Conservation (phyloP, 2,888 invertebrate species). For the Cantharis rufa region DNA sequence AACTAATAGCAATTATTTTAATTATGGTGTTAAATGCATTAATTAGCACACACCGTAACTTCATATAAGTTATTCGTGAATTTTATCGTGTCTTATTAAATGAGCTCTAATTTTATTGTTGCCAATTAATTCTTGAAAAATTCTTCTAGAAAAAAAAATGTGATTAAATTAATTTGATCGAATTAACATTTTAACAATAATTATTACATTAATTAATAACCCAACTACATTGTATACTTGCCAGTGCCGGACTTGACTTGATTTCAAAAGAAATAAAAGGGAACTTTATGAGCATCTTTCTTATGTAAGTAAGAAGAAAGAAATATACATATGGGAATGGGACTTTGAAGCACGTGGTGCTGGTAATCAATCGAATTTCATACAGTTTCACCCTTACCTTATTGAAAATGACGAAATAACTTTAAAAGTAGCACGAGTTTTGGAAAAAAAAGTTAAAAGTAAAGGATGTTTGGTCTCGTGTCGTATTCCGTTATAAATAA, state of each 20-base stretch:
- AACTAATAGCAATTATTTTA: neutral
- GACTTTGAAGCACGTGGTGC: too few species aligned
- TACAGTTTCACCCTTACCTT: too few species aligned
- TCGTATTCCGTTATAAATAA: constrained; percentile 46
- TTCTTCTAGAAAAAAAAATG: neutral
- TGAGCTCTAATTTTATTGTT: neutral
- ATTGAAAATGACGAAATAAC: neutral
- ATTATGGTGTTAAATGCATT: neutral
- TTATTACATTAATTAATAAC: neutral
- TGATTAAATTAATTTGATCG: neutral
- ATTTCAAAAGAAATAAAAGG: too few species aligned
- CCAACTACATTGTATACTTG: neutral
- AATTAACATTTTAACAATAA: too few species aligned
- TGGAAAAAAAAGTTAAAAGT: constrained; percentile 34
- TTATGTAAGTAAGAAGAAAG: too few species aligned
- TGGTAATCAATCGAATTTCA: too few species aligned
- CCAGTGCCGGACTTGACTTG: too few species aligned
- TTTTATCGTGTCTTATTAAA: neutral
- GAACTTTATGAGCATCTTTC: too few species aligned
- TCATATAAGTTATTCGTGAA: neutral
- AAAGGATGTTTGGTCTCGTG: constrained; percentile 51
- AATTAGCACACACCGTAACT: neutral
- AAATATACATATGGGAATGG: too few species aligned
- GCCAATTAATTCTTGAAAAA: neutral
- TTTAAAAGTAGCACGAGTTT: neutral